Conservation (phyloP, 2,888 invertebrate species). For the Ceratothoa steindachneri region DNA sequence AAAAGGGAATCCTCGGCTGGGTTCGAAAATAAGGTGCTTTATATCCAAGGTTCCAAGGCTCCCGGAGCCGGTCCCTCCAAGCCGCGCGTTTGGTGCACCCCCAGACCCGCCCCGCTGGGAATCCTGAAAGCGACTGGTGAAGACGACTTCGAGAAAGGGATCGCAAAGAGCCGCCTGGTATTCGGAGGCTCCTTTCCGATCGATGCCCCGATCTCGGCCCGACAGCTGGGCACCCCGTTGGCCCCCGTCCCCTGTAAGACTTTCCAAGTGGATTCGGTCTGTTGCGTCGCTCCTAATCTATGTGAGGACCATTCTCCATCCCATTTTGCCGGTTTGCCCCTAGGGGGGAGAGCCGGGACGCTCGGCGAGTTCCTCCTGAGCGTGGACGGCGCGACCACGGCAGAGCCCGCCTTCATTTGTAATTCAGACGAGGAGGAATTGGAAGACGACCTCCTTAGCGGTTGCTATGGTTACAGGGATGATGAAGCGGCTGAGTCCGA, state of each 20-base stretch:
- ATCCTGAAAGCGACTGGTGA: neutral
- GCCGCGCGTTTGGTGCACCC: neutral
- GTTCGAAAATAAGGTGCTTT: too few relatives aligned
- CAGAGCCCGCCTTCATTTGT: neutral
- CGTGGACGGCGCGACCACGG: too few relatives aligned
- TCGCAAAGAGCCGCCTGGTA: conserved; percentile 32
- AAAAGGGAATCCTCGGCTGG: too few relatives aligned
- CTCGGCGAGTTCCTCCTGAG: neutral
- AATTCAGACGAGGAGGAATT: too few relatives aligned
- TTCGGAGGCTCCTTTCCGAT: conserved; percentile 46
- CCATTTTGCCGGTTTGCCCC: too few relatives aligned
- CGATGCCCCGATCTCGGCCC: conserved; percentile 38
- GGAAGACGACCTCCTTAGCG: neutral
- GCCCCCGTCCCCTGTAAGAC: conserved; percentile 22
- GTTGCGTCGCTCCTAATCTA: conserved; percentile 43
- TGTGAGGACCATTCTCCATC: conserved; percentile 42
- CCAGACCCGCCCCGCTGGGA: neutral
- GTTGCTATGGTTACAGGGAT: conserved; percentile 22
- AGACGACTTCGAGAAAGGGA: neutral
- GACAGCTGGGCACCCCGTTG: conserved; percentile 28
- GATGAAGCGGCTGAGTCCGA: conserved; percentile 27
- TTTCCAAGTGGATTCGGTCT: conserved; percentile 44
- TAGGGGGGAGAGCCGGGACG: too few relatives aligned
- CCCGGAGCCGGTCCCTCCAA: neutral
- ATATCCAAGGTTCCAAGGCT: too few relatives aligned